phyloP scores from a whole-genome alignment of 2,888 invertebrate genomes.

The Rapana venosa region DNA sequence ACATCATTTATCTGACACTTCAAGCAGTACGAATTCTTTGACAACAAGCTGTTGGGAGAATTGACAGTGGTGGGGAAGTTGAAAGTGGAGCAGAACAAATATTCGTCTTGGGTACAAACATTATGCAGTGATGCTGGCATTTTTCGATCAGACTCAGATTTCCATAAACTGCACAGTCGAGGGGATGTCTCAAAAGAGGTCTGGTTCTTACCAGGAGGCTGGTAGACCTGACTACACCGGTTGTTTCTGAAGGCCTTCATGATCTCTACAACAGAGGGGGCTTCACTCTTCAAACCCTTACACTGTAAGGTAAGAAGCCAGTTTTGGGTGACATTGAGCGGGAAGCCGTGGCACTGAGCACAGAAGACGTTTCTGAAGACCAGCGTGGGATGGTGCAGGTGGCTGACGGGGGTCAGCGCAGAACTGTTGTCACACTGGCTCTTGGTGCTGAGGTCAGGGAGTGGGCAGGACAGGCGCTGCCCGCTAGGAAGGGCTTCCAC shows the following conservation, averaged over 20 bases:
- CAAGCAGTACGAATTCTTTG: conserved; percentile 1
- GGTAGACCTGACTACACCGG: background rate
- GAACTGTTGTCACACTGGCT: background rate
- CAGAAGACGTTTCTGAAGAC: conserved; percentile 20
- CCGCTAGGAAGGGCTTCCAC: background rate
- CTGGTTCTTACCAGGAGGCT: background rate
- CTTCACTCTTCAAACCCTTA: background rate
- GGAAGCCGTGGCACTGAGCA: conserved; percentile 6
- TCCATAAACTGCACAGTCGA: background rate
- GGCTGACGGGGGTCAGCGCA: background rate
- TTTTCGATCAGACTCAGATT: background rate
- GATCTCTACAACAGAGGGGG: background rate
- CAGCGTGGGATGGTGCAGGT: background rate
- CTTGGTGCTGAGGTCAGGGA: background rate
- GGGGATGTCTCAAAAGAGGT: background rate
- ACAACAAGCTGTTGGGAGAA: too few species aligned
- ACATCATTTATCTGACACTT: conserved; percentile 3
- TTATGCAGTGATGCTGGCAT: background rate
- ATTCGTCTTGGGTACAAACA: background rate
- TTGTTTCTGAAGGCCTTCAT: background rate
- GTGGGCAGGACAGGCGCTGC: background rate
- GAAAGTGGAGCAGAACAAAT: background rate
- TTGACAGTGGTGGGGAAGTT: background rate
- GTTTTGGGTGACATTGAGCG: too few species aligned
- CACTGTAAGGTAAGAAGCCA: background rate